A percentile compares a stretch with the other conserved stretches of the same genome.
phyloP scores from a whole-genome alignment of 2,113 vertebrate genomes.

The Macaca fascicularis region T2T-MFA8v1.1 NC_088389.1:37193001-37193500 shows the following conservation, averaged over 20 bases:
- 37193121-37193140: slow-evolving; percentile 90
- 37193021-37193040: slow-evolving; percentile 91
- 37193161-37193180: slow-evolving; percentile 91
- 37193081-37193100: slow-evolving; percentile 88
- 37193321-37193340: slow-evolving; percentile 88
- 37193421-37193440: slow-evolving; percentile 90
- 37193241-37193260: slow-evolving; percentile 86
- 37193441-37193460: slow-evolving; percentile 87
- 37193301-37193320: slow-evolving; percentile 92
- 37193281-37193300: slow-evolving; percentile 90
- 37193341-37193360: slow-evolving; percentile 88
- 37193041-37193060: slow-evolving; percentile 92
- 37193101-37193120: slow-evolving; percentile 80
- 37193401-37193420: slow-evolving; percentile 86
- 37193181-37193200: slow-evolving; percentile 93
- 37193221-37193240: slow-evolving; percentile 90
- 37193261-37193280: slow-evolving; percentile 72
- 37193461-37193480: slow-evolving; percentile 88
- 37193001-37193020: slow-evolving; percentile 90
- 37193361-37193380: slow-evolving; percentile 84
- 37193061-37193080: slow-evolving; percentile 84
- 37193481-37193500: slow-evolving; percentile 87
- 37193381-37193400: slow-evolving; percentile 83
- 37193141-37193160: slow-evolving; percentile 93
- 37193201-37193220: slow-evolving; percentile 88